A percentile compares a stretch with the other conserved stretches of the same genome.
Conservation (phyloP, 2,113 vertebrate genomes). For the Corythornis vintsioides region DNA sequence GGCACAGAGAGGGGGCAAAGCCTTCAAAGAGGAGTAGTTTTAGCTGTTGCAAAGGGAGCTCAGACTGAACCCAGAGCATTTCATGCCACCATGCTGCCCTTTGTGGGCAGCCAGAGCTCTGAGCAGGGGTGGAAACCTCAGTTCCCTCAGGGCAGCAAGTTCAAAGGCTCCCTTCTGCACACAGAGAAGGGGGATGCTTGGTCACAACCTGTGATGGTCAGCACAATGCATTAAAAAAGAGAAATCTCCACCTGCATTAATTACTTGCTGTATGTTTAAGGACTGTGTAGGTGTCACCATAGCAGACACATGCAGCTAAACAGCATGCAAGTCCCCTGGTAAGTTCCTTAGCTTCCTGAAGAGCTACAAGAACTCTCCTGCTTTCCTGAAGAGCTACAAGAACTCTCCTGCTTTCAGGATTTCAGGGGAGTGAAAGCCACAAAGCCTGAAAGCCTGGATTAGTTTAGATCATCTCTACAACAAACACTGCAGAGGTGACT, state of each 20-base stretch:
- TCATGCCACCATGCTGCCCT: neutral
- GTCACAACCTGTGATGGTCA: neutral
- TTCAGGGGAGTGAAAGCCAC: neutral
- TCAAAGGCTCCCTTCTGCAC: neutral
- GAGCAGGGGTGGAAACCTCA: neutral
- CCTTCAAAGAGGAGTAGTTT: neutral
- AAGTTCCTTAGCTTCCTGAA: neutral
- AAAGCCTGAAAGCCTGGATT: neutral
- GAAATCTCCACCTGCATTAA: no score
- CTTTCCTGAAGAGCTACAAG: neutral
- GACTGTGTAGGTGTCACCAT: neutral
- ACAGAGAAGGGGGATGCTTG: neutral
- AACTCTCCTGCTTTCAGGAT: neutral
- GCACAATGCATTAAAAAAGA: neutral
- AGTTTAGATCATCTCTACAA: neutral
- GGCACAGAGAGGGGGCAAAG: neutral
- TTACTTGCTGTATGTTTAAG: neutral
- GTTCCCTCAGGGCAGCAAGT: neutral
- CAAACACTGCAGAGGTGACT: neutral
- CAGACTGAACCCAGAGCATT: neutral
- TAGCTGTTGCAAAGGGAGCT: neutral
- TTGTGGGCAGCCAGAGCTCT: neutral
- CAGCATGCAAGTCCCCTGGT: neutral
- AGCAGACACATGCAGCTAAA: neutral
- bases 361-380: neutral